A percentile compares a stretch with the other conserved stretches of the same genome.
Evolutionary conservation across 2,888 invertebrate species (phyloP).

Genomic region (Thymelicus acteon): DNA sequence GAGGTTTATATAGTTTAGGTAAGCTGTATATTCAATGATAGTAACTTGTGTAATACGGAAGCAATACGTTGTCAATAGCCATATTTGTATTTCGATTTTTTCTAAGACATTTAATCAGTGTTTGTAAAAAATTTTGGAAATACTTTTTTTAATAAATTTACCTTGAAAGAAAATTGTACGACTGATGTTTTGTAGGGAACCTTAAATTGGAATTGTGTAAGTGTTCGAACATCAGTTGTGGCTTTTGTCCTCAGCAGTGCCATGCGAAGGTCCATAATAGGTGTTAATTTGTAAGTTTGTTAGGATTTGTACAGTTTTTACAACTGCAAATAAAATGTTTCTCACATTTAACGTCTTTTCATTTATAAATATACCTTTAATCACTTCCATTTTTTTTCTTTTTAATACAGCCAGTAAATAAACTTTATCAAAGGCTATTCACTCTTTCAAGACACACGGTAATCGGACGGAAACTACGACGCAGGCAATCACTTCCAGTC

Average conservation of each 20-base stretch:
- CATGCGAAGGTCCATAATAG: slow-evolving; percentile 84
- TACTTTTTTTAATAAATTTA: slow-evolving; percentile 41
- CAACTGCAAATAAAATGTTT: slow-evolving; percentile 84
- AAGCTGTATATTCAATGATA: slow-evolving; percentile 26
- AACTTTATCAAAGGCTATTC: no score
- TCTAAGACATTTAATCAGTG: slow-evolving; percentile 16
- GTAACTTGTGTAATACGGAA: slow-evolving; percentile 34
- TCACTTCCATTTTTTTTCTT: not conserved
- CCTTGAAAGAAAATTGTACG: slow-evolving; percentile 45
- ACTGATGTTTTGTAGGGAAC: slow-evolving; percentile 62
- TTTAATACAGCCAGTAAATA: no score
- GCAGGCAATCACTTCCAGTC: no score
- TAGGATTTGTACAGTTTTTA: slow-evolving; percentile 86
- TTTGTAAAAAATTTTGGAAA: slow-evolving; percentile 22
- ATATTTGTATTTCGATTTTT: slow-evolving; percentile 41
- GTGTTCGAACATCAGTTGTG: slow-evolving; percentile 49
- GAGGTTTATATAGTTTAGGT: slow-evolving; percentile 37
- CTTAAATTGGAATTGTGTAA: slow-evolving; percentile 49
- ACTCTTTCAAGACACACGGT: no score
- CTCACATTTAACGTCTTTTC: slow-evolving; percentile 58
- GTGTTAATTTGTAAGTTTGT: slow-evolving; percentile 83
- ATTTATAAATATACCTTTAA: not conserved
- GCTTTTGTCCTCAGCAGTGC: slow-evolving; percentile 67
- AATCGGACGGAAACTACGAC: no score
- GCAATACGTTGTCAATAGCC: slow-evolving; percentile 46